Evolutionary conservation across 2,888 invertebrate genomes (phyloP).

Genomic region (Cheilosia scutellata): DNA sequence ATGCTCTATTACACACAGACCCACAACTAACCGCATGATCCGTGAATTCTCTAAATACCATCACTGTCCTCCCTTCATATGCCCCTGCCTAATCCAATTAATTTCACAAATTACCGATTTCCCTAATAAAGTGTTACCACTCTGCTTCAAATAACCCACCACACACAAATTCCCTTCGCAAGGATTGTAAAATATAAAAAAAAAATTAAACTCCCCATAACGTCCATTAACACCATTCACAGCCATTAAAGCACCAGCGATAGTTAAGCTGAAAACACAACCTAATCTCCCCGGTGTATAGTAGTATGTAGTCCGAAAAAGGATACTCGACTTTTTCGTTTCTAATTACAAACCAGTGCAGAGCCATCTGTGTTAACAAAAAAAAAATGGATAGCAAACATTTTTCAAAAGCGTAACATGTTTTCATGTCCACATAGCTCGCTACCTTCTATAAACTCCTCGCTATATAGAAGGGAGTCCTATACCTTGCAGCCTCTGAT

Average conservation of each 20-base stretch:
- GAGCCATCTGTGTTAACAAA: conserved; percentile 12
- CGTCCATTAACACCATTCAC: conserved; percentile 27
- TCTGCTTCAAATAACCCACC: conserved; percentile 4
- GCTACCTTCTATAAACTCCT: no score
- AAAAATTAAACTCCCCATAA: neutral
- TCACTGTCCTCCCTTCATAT: neutral
- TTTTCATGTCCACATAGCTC: conserved; percentile 29
- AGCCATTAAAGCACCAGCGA: conserved; percentile 15
- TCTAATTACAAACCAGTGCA: conserved; percentile 31
- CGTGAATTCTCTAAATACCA: neutral
- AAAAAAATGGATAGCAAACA: neutral
- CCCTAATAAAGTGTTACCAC: conserved; percentile 44
- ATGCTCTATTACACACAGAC: conserved; percentile 1
- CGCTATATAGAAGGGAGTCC: no score
- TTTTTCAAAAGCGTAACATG: conserved; percentile 37
- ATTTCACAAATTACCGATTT: conserved; percentile 55
- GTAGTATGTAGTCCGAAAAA: neutral
- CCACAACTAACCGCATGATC: conserved; percentile 1
- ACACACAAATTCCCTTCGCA: neutral
- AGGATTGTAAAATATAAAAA: neutral
- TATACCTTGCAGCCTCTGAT: neutral
- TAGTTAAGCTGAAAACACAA: conserved; percentile 26
- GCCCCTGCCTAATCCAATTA: conserved; percentile 17
- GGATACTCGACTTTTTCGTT: conserved; percentile 2
- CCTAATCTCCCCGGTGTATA: conserved; percentile 10